These are phyloP conservation scores for Delia radicum DNA, from an alignment of 1,140 invertebrate species.

Conservation along the genomic window DNA sequence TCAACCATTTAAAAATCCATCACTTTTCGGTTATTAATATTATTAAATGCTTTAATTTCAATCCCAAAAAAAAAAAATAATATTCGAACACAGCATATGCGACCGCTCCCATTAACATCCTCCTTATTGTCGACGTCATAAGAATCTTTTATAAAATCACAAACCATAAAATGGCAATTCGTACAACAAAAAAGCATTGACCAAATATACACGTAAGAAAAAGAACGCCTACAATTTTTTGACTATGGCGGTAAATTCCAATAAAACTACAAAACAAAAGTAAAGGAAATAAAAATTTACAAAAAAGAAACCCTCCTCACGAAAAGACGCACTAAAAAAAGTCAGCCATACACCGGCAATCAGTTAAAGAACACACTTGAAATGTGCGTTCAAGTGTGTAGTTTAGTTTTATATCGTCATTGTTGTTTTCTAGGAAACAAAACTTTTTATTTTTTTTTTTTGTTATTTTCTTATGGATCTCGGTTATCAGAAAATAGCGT, in stretches of 20 bases:
- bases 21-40: background rate
- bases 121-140: background rate
- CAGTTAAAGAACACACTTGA: background rate
- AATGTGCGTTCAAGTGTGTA: background rate
- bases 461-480: background rate
- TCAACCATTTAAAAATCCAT: too few species aligned
- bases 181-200: background rate
- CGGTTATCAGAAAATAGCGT: background rate
- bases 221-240: background rate
- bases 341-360: background rate
- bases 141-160: background rate
- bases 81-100: background rate
- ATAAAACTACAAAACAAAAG: background rate
- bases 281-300: background rate
- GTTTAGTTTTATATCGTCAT: background rate
- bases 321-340: background rate
- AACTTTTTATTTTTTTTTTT: background rate
- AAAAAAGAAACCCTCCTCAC: background rate
- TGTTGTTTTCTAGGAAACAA: background rate
- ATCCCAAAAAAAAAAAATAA: too few species aligned
- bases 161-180: background rate
- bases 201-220: background rate
- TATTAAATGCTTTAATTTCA: background rate
- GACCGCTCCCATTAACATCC: background rate
- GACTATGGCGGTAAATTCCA: background rate